These are phyloP conservation scores for Penelope pileata DNA, from an alignment of 2,113 vertebrate genomes.

Conservation along the genomic window DNA sequence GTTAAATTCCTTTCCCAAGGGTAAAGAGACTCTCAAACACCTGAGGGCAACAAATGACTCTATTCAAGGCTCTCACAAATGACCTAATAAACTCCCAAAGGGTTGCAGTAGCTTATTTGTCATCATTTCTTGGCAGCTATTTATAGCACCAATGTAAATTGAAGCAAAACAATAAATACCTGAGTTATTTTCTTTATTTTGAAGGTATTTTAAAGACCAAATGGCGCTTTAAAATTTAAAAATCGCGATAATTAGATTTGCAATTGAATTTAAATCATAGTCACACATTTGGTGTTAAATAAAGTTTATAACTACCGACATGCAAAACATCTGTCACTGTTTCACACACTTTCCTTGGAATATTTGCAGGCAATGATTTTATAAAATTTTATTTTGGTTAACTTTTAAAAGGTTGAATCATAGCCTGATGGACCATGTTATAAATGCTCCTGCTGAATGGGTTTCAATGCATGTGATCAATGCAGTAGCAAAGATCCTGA, in stretches of 20 bases:
- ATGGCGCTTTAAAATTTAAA: not conserved
- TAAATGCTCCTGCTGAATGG: not conserved
- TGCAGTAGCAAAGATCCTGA: not conserved
- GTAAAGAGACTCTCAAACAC: conserved; percentile 57
- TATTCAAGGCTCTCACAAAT: conserved; percentile 32
- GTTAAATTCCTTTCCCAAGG: conserved; percentile 66
- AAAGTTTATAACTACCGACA: not conserved
- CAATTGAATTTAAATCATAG: not conserved
- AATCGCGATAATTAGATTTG: not conserved
- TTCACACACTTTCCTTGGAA: not conserved
- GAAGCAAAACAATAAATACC: conserved; percentile 37
- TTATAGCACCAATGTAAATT: conserved; percentile 5
- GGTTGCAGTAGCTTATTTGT: conserved; percentile 50
- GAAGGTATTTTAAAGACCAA: not conserved
- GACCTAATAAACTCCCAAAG: conserved; percentile 60
- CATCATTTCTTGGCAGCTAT: conserved; percentile 39
- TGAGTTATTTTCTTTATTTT: conserved; percentile 37
- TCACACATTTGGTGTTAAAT: not conserved
- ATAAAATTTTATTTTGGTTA: not conserved
- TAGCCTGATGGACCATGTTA: not conserved
- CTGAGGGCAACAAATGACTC: conserved; percentile 65
- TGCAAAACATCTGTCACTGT: not conserved
- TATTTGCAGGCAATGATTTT: not conserved
- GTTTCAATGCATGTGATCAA: not conserved
- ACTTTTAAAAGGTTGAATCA: not conserved